phyloP scores from a whole-genome alignment of 2,888 invertebrate genomes.

The Villa cingulata region DNA sequence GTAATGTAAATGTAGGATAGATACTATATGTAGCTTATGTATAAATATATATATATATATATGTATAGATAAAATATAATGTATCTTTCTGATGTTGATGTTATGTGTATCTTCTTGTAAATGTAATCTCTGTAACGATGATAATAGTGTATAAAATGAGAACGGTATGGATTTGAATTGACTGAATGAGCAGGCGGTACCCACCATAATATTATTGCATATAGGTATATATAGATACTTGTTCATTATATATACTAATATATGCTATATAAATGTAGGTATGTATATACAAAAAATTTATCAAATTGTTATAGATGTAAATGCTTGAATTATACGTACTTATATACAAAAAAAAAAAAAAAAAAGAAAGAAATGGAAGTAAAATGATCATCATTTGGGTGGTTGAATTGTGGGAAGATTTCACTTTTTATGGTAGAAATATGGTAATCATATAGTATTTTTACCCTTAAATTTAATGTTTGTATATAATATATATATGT shows the following conservation, averaged over 20 bases:
- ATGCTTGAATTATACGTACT: too few species aligned
- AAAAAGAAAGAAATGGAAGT: constrained; percentile 13
- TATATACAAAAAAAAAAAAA: too few species aligned
- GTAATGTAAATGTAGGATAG: too few species aligned
- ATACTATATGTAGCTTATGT: too few species aligned
- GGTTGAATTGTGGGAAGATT: constrained; percentile 9
- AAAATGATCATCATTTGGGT: constrained; percentile 13
- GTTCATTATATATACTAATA: not conserved
- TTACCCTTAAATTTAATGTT: not conserved
- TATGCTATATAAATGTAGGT: too few species aligned
- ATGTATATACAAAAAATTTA: too few species aligned
- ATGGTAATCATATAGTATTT: constrained; percentile 9
- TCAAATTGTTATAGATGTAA: too few species aligned
- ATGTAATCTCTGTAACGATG: not conserved
- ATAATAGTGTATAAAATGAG: not conserved
- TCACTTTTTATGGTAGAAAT: constrained; percentile 12
- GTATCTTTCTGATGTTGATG: too few species aligned
- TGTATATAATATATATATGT: not conserved
- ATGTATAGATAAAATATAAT: too few species aligned
- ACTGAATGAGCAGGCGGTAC: not conserved
- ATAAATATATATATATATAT: too few species aligned
- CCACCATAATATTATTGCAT: too few species aligned
- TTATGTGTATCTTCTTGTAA: not conserved
- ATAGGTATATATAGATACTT: too few species aligned
- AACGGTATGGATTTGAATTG: not conserved